These are phyloP conservation scores for Allacma fusca DNA, from an alignment of 2,888 invertebrate species.

Conservation along the genomic window DNA sequence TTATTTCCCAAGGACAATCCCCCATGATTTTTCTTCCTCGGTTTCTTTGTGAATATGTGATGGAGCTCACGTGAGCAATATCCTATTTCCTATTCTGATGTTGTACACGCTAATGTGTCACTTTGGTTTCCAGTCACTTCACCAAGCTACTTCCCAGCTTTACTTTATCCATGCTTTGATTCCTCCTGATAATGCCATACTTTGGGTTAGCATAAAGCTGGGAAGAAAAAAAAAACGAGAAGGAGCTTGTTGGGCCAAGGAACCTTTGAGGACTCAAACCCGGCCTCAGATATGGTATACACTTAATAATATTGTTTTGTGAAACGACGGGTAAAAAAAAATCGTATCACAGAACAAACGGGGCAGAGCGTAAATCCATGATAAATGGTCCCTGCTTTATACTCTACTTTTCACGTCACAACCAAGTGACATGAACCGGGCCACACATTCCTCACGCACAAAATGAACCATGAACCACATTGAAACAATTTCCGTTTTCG, in stretches of 20 bases:
- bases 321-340: neutral
- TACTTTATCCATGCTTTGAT: too few relatives aligned
- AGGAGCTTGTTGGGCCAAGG: neutral
- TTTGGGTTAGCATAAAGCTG: neutral
- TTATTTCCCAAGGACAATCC: too few relatives aligned
- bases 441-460: slow-evolving; percentile 36
- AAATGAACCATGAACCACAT: slow-evolving; percentile 40
- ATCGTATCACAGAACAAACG: neutral
- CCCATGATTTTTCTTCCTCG: too few relatives aligned
- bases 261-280: too few relatives aligned
- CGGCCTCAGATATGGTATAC: too few relatives aligned
- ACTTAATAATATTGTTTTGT: neutral
- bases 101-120: too few relatives aligned
- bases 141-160: too few relatives aligned
- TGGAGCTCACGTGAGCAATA: too few relatives aligned
- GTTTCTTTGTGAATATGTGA: too few relatives aligned
- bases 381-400: slow-evolving; percentile 24
- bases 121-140: too few relatives aligned
- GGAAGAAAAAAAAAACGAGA: neutral
- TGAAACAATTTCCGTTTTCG: slow-evolving; percentile 19
- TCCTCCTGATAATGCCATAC: neutral
- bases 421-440: slow-evolving; percentile 36
- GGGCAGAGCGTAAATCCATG: neutral
- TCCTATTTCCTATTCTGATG: too few relatives aligned
- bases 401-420: slow-evolving; percentile 35